These are phyloP conservation scores for Drosophila ironensis DNA, from an alignment of 1,140 invertebrate species.

Conservation along the genomic window DNA sequence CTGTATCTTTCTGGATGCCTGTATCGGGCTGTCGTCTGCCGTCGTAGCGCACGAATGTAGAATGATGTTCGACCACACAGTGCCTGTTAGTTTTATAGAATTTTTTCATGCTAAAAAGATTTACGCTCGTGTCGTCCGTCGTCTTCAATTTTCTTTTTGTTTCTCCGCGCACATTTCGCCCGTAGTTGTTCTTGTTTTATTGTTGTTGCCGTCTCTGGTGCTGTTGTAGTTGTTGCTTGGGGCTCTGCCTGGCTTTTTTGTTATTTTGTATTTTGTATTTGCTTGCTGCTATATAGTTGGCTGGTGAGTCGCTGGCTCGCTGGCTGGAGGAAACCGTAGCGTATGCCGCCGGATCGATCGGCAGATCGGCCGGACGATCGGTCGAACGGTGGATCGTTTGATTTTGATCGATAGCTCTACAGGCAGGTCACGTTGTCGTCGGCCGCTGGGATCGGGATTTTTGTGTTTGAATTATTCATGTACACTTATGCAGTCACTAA, in stretches of 20 bases:
- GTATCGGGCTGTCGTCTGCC: constrained; percentile 47
- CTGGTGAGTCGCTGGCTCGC: not conserved
- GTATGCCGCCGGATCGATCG: constrained; percentile 21
- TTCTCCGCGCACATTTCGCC: constrained; percentile 68
- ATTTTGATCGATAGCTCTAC: constrained; percentile 71
- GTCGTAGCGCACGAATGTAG: constrained; percentile 67
- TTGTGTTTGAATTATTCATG: constrained; percentile 73
- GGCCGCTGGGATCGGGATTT: constrained; percentile 14
- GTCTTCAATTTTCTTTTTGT: constrained; percentile 76
- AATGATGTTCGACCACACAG: constrained; percentile 69
- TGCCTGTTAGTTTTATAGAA: constrained; percentile 82
- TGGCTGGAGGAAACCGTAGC: constrained; percentile 29
- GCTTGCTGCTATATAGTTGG: not conserved
- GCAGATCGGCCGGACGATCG: constrained; percentile 15
- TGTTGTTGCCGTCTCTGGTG: constrained; percentile 21
- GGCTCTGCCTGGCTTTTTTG: constrained; percentile 16
- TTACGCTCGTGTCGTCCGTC: constrained; percentile 77
- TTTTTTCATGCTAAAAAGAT: constrained; percentile 81
- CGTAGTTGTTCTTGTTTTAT: constrained; percentile 35
- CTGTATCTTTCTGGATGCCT: constrained; percentile 33
- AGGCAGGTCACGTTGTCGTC: constrained; percentile 67
- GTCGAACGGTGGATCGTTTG: constrained; percentile 32
- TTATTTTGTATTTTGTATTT: constrained; percentile 6
- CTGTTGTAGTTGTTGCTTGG: constrained; percentile 30
- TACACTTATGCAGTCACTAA: constrained; percentile 56